Conservation (phyloP, 2,113 vertebrate species). For the Odocoileus virginianus region DNA sequence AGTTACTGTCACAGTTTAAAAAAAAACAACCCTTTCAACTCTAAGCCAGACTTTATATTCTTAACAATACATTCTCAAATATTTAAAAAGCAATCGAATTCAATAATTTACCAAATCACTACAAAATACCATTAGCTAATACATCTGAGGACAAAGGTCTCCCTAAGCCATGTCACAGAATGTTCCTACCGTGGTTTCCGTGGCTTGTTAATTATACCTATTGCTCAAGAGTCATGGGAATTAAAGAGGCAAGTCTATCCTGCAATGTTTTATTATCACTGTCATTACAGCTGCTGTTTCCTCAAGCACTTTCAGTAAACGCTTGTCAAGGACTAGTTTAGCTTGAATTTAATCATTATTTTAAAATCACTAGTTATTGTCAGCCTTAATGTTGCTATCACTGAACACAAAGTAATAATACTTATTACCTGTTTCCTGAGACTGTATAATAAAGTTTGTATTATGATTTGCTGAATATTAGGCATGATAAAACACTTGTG, state of each 20-base stretch:
- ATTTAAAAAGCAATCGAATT: neutral
- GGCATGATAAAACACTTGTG: constrained; percentile 26
- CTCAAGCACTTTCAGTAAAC: constrained; percentile 17
- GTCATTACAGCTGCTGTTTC: constrained; percentile 1
- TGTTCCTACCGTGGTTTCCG: constrained; percentile 16
- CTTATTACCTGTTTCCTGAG: constrained; percentile 35
- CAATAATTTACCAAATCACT: constrained; percentile 3
- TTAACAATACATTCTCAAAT: neutral
- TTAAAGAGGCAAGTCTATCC: neutral
- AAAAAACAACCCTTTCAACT: neutral
- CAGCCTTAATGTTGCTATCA: constrained; percentile 19
- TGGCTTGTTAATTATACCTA: neutral
- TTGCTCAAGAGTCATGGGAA: neutral
- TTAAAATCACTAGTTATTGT: neutral
- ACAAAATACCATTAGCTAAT: neutral
- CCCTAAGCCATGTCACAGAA: neutral
- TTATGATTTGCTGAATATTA: constrained; percentile 7
- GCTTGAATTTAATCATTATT: constrained; percentile 32
- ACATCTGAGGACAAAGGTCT: constrained; percentile 42
- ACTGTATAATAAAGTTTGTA: neutral
- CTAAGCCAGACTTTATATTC: neutral
- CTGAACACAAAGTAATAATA: constrained; percentile 28
- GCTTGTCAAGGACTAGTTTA: constrained; percentile 10
- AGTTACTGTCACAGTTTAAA: neutral
- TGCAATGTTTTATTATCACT: neutral